phyloP scores from a whole-genome alignment of 2,797 vertebrate species.

The Acanthornis magna region DNA sequence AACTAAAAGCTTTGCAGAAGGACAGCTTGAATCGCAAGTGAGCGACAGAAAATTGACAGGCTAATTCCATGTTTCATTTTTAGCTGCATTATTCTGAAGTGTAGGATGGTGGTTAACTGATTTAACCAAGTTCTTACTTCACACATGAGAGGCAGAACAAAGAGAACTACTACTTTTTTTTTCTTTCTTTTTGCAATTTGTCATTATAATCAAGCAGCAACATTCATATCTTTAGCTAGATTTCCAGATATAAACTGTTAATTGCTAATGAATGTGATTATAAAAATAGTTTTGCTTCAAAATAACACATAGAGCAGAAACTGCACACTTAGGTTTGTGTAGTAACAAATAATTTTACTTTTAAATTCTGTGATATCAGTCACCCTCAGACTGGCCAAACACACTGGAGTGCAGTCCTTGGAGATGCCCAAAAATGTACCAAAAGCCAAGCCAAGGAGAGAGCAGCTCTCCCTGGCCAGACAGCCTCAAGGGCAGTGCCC shows the following conservation, averaged over 20 bases:
- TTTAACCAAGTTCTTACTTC: conserved; percentile 36
- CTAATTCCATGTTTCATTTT: conserved; percentile 66
- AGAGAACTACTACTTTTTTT: not conserved
- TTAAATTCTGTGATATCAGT: not conserved
- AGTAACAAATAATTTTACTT: not conserved
- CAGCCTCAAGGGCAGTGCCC: not conserved
- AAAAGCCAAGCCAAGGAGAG: not conserved
- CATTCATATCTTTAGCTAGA: not conserved
- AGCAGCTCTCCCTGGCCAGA: not conserved
- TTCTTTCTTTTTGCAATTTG: not conserved
- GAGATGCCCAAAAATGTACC: not conserved
- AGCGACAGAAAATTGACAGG: conserved; percentile 49
- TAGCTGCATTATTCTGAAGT: conserved; percentile 59
- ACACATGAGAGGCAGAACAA: conserved; percentile 36
- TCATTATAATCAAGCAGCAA: not conserved
- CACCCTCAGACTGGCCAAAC: not conserved
- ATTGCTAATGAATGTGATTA: not conserved
- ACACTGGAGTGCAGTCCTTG: not conserved
- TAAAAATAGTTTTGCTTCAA: not conserved
- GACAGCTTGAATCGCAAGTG: conserved; percentile 22
- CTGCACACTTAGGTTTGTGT: not conserved
- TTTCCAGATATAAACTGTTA: conserved; percentile 1
- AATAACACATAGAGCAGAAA: not conserved
- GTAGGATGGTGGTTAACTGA: conserved; percentile 56
- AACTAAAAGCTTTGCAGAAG: conserved; percentile 35